These are phyloP conservation scores for Leptodactylus fuscus DNA, from an alignment of 2,113 vertebrate genomes.

Conservation along the genomic window DNA sequence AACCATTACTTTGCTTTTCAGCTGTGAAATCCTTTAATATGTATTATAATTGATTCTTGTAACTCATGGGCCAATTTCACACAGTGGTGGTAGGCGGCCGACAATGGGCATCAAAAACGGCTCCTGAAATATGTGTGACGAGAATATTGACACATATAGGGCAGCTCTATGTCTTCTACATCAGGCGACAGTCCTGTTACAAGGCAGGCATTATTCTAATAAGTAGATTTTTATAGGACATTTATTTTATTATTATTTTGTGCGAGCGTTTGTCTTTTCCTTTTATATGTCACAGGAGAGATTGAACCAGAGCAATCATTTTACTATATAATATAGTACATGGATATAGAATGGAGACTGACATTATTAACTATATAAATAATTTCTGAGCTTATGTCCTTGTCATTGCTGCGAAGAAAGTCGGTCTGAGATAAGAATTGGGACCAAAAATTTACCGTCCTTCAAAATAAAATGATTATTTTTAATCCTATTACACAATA, in stretches of 20 bases:
- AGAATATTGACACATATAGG: background rate
- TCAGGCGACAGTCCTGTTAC: background rate
- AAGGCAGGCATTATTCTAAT: background rate
- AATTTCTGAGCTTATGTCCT: background rate
- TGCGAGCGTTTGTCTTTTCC: background rate
- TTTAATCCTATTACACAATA: no score
- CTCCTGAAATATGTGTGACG: background rate
- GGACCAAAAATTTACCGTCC: no score
- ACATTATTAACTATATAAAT: background rate
- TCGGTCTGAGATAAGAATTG: no score
- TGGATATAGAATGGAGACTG: background rate
- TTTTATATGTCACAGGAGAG: background rate
- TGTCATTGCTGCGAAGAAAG: no score
- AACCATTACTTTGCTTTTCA: conserved; percentile 7
- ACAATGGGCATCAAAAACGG: conserved; percentile 1
- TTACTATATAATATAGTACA: background rate
- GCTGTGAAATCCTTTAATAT: conserved; percentile 9
- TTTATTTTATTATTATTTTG: background rate
- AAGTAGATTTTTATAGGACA: background rate
- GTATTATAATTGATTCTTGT: background rate
- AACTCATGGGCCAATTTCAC: background rate
- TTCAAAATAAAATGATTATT: no score
- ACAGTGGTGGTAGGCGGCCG: background rate
- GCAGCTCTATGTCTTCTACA: background rate
- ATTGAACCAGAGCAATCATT: background rate